These are phyloP conservation scores for Neoarius graeffei DNA, from an alignment of 2,113 vertebrate species.

Conservation along the genomic window DNA sequence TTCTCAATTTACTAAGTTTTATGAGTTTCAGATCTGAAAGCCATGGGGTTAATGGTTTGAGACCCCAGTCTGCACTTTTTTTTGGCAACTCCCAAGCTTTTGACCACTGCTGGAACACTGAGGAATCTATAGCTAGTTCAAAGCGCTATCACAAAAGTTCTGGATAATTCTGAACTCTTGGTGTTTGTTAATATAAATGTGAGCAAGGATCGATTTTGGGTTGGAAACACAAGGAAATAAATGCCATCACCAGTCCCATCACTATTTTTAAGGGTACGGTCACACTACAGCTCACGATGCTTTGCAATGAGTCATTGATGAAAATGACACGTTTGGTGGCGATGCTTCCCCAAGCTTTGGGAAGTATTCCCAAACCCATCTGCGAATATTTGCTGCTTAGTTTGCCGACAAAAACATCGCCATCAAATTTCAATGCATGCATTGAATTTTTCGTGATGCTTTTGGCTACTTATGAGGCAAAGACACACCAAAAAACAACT, in stretches of 20 bases:
- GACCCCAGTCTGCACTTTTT: neutral
- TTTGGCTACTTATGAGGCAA: no score
- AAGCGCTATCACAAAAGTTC: neutral
- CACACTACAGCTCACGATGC: no score
- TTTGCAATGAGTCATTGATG: no score
- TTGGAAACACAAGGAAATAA: neutral
- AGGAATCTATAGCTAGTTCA: neutral
- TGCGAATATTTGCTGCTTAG: no score
- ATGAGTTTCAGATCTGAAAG: neutral
- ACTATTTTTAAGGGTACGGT: neutral
- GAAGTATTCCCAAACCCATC: no score
- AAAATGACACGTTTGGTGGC: no score
- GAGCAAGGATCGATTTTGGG: neutral
- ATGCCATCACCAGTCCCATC: neutral
- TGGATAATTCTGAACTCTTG: neutral
- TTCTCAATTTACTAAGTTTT: conserved; percentile 14
- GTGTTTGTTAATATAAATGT: neutral
- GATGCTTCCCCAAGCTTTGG: no score
- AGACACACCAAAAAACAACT: no score
- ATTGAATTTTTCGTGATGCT: no score
- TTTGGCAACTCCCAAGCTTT: neutral
- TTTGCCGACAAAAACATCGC: no score
- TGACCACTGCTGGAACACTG: neutral
- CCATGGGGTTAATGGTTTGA: neutral
- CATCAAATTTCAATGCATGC: no score